Evolutionary conservation across 2,888 invertebrate species (phyloP), one percentile per base, ranked within the genome.

Genomic region (Plagodis pulveraria): DNA sequence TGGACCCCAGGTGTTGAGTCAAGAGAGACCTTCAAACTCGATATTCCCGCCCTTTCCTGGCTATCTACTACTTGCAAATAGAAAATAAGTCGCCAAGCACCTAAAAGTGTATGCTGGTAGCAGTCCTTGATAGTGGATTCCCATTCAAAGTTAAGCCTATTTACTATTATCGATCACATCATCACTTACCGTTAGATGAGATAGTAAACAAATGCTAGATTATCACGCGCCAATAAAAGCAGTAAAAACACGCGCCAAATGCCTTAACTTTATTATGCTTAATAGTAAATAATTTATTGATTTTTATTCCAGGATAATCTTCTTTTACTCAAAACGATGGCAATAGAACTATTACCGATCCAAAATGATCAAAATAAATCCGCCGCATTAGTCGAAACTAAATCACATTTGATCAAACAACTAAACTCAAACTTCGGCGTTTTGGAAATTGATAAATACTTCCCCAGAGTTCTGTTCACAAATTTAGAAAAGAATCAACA

Each of bases 371-470:
- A 6, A 33, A 10, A 50, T 6, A 36, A 41, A 32, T 68, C 50
- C 38, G 58, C 75, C 53, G 62, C 65, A 5, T 56, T 78, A 41
- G 56, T 63, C 10, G 61, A 73, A 59, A 81, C 78, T 2, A 88
- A 86, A 77, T 69, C 78, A 34, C 71, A 87, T 69, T 62, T 91
- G 44, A 80, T 92, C 6, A 83, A 86, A 69, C 78, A 84, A 68
- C 63, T 89, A 0, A 67, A 67, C 0, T 50, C 69, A 10, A 73
- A 80, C 40, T 72, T 81, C 12, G 65, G 77, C 33, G 56, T 81
- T n/a, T 59, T 87, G 41, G 63, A 73, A 40, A 59, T 60, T 8
- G 77, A 81, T 45, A 75, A 72, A 11, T 81, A 80, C 52, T 78
- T 84, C 44, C 70, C 77, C 8, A 81, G 76, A 71, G 75, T 81